Evolutionary conservation across 2,888 invertebrate genomes (phyloP), one percentile per base, ranked within the genome.

Genomic region (Julus scandinavius): DNA sequence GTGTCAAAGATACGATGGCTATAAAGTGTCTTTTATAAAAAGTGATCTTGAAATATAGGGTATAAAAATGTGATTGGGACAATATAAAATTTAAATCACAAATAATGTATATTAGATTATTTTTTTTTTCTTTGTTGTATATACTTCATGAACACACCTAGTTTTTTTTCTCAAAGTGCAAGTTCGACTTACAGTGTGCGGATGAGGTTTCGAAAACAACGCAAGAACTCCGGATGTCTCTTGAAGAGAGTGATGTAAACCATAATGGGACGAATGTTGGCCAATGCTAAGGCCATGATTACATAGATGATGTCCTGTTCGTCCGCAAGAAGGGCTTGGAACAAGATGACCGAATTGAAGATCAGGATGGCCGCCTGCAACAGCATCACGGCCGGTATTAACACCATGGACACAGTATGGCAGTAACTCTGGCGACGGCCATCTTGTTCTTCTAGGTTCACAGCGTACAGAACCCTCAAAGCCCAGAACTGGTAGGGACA

Each of bases 401-500:
- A 17, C 63, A n/a, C n/a, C 15, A 3, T 13, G n/a, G 63, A 63
- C 63, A 63, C 63, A 5, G 3, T 15, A 17, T 63, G n/a, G 15
- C 63, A 63, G 17, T n/a, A n/a, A 5, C 63, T 2, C 2, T 1
- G 3, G 3, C 3, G 17, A n/a, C n/a, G 63, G n/a, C 63, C 63
- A n/a, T 63, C 63, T n/a, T 63, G 11, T 5, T 63, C 63, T n/a
- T 63, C 63, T 3, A 63, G 63, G n/a, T 63, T 63, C 17, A 63
- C 17, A 13, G 63, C 63, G n/a, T 63, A 63, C n/a, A 63, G 63
- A 13, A 63, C 1, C n/a, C 63, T 13, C 2, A 63, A n/a, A 5
- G 63, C 63, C 63, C 63, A 63, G 63, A 63, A 63, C n/a, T 63
- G 15, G n/a, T 63, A 63, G 2, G 63, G 63, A n/a, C 63, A 63